Evolutionary conservation across 2,113 vertebrate genomes (phyloP).

Genomic region (Psammodynastes pulverulentus): DNA sequence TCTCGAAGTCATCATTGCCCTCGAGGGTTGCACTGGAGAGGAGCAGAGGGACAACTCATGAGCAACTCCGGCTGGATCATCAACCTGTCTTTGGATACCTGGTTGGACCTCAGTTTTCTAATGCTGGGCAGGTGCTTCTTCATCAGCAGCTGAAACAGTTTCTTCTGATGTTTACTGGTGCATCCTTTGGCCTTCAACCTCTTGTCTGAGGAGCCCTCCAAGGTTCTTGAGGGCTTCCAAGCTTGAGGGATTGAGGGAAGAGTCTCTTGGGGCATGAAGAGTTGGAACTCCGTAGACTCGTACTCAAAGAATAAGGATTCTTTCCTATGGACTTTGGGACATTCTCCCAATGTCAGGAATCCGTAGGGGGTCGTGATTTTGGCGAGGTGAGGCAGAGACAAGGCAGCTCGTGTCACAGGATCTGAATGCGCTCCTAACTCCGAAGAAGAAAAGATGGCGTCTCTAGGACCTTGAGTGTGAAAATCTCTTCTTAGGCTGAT

Average conservation of each 20-base stretch:
- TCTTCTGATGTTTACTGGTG: constrained; percentile 55
- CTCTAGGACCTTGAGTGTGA: constrained; percentile 13
- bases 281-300: constrained; percentile 42
- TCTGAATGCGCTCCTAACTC: constrained; percentile 51
- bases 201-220: background rate
- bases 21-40: background rate
- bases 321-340: constrained; percentile 63
- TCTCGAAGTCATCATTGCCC: fast-evolving
- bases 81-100: background rate
- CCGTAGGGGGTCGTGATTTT: constrained; percentile 66
- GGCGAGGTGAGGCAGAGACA: constrained; percentile 64
- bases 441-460: background rate
- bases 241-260: constrained; percentile 15
- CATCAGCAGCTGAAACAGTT: constrained; percentile 54
- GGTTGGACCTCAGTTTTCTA: constrained; percentile 30
- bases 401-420: constrained; percentile 53
- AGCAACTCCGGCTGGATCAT: background rate
- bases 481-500: constrained; percentile 26
- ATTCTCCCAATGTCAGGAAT: constrained; percentile 65
- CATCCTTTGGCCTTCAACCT: background rate
- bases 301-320: constrained; percentile 69
- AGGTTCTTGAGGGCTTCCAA: background rate
- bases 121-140: constrained; percentile 56
- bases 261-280: constrained; percentile 41
- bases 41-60: fast-evolving